Evolutionary conservation across 1,140 invertebrate genomes (phyloP).

Genomic region (Acromyrmex echinatior): DNA sequence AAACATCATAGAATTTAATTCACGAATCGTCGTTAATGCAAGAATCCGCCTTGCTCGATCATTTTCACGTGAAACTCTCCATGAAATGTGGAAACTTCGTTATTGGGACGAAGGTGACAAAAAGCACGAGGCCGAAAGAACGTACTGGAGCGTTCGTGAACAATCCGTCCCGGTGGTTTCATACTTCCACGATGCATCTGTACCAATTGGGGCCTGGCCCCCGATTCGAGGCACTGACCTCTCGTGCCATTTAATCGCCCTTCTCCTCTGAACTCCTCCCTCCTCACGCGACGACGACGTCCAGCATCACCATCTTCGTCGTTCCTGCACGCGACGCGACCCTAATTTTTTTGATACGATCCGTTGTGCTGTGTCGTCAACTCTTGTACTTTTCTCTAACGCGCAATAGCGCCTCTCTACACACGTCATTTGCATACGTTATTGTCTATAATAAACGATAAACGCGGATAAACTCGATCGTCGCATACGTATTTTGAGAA

Average conservation of each 20-base stretch:
- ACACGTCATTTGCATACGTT: background rate
- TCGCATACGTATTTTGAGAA: constrained; percentile 3
- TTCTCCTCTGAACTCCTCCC: constrained; percentile 64
- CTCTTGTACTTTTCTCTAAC: constrained; percentile 9
- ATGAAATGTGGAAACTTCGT: background rate
- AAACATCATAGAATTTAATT: constrained; percentile 22
- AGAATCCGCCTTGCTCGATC: background rate
- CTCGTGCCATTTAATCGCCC: constrained; percentile 85
- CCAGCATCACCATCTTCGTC: constrained; percentile 59
- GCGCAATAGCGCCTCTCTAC: background rate
- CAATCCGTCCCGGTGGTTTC: constrained; percentile 57
- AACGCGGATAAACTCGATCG: background rate
- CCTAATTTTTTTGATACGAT: constrained; percentile 53
- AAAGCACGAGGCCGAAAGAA: background rate
- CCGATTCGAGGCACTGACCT: constrained; percentile 86
- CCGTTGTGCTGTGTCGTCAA: background rate
- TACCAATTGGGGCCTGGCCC: constrained; percentile 82
- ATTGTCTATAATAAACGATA: background rate
- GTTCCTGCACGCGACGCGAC: constrained; percentile 32
- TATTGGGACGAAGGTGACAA: constrained; percentile 3
- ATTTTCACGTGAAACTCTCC: constrained; percentile 10
- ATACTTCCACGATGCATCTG: constrained; percentile 64
- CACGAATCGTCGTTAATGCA: background rate
- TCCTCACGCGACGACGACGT: constrained; percentile 38
- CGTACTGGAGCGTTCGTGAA: background rate